Base-by-base conservation (phyloP, 2,113 vertebrate species). In the Neomonachus schauinslandi region DNA sequence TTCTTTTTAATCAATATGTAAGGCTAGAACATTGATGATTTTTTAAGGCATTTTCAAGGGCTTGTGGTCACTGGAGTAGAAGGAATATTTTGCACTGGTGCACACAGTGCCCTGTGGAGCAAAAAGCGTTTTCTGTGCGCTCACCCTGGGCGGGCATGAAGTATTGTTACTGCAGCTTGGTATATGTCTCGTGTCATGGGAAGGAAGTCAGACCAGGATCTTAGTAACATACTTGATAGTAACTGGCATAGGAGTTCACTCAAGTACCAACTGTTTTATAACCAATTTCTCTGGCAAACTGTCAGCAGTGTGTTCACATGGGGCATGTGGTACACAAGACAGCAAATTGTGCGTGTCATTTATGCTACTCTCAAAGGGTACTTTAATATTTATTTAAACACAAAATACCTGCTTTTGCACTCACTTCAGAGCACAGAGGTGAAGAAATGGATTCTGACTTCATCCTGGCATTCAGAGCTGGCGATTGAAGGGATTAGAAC, bases 381-480 rank as follows among this genome's bases (percentile, higher is more conserved):
- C 42, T 57, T 72, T 84, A 82, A 59, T 49, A 57, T 83, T 71
- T 88, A 81, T 61, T 88, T 0, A 0, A 85, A 92, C 90, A 46
- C n/a, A 42, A 33, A 31, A 76, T 26, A 72, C 89, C 59, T 87
- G 1, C 39, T 15, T 91, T 61, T 53, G 22, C 94, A 94, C 95
- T 8, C 39, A 39, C 61, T 31, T n/a, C 92, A 93, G 71, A 61
- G 0, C 6, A 0, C 14, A 89, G 55, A 94, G 77, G n/a, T n/a
- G 21, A 93, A 97, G 93, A 98, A 97, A 96, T 89, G 87, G 95
- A 95, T 97, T 96, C 97, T 97, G 79, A 95, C 79, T 97, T 96
- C 18, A 49, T 33, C 0, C 0, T 8, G 21, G 36, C 31, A 80
- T 95, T 96, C 97, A 95, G 90, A 28, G 33, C 19, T 61, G 91